phyloP scores from a whole-genome alignment of 1,140 invertebrate species.

The Caenorhabditis latens region DNA sequence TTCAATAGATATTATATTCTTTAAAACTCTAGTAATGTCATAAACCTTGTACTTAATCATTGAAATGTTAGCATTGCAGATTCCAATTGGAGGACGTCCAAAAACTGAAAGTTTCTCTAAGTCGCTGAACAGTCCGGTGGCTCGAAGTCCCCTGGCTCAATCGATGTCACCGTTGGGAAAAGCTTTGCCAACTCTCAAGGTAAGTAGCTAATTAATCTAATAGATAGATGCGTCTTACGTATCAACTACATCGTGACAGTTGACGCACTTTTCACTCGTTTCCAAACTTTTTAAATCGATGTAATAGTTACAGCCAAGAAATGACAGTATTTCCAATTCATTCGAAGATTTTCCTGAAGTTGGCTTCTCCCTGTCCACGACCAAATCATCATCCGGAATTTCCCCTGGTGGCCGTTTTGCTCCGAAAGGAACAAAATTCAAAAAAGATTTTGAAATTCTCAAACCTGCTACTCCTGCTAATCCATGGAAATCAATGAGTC shows the following conservation, averaged over 20 bases:
- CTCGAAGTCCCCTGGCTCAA: background rate
- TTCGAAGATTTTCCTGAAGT: constrained; percentile 18
- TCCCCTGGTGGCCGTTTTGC: background rate
- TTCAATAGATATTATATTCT: background rate
- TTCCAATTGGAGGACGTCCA: constrained; percentile 11
- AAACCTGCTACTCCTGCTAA: background rate
- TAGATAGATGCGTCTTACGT: background rate
- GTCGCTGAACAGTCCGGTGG: background rate
- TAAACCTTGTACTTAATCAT: background rate
- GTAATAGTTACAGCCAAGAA: background rate
- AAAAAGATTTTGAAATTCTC: constrained; percentile 28
- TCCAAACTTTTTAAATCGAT: background rate
- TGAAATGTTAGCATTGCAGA: background rate
- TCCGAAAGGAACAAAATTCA: constrained; percentile 13
- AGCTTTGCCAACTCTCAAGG: background rate
- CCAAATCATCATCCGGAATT: background rate
- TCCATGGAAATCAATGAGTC: constrained; percentile 16
- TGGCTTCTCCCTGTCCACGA: background rate
- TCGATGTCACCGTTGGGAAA: background rate
- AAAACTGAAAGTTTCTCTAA: constrained; percentile 26
- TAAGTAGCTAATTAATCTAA: background rate
- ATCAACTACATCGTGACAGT: no score
- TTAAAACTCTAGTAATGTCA: background rate
- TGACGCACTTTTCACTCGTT: background rate
- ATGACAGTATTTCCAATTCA: background rate